Evolutionary conservation across 2,113 vertebrate genomes (phyloP).

Genomic region (Myiagra hebetior): DNA sequence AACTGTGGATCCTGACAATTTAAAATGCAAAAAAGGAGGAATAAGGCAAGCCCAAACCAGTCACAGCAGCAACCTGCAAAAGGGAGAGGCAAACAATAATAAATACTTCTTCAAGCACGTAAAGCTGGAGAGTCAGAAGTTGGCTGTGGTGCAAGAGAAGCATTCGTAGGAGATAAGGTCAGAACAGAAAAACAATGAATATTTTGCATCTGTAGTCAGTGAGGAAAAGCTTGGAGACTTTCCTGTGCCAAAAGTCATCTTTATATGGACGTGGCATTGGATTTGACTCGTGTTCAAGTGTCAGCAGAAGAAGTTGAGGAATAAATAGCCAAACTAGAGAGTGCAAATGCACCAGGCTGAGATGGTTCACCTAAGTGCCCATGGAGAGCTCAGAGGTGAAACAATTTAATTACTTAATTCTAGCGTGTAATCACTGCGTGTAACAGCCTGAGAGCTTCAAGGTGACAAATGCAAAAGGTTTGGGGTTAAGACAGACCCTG

Average conservation of each 20-base stretch:
- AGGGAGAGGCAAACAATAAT: background rate
- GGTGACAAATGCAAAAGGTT: background rate
- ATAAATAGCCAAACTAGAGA: conserved; percentile 12
- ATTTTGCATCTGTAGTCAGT: conserved; percentile 8
- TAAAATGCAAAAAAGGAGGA: background rate
- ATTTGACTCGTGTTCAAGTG: background rate
- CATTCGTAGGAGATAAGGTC: background rate
- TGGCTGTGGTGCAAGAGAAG: conserved; percentile 17
- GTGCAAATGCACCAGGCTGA: background rate
- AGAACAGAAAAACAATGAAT: conserved; percentile 31
- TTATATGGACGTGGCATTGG: background rate
- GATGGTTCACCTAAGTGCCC: background rate
- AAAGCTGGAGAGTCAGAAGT: background rate
- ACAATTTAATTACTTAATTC: background rate
- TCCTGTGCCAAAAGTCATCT: conserved; percentile 17
- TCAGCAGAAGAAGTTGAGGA: conserved; percentile 11
- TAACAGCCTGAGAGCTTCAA: background rate
- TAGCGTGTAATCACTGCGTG: background rate
- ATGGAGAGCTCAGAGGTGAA: background rate
- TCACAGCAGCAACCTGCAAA: background rate
- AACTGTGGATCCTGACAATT: background rate
- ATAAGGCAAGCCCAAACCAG: background rate
- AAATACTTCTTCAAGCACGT: background rate
- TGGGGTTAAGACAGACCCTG: background rate
- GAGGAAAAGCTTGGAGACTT: background rate